Evolutionary conservation across 1,140 invertebrate species (phyloP).

Genomic region (Aphelinus atriplicis): DNA sequence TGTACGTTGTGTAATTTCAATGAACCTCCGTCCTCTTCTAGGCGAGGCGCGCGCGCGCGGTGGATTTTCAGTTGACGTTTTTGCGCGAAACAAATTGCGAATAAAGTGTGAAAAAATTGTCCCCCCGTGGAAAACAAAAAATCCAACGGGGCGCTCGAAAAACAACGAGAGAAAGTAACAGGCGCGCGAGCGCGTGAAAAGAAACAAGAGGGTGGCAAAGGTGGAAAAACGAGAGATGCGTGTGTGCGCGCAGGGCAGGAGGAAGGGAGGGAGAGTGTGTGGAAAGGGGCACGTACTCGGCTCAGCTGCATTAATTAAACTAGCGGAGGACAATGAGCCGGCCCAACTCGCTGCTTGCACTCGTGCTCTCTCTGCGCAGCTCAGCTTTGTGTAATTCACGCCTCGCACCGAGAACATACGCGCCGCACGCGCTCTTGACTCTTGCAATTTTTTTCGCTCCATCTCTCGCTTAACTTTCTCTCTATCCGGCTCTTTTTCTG

Average conservation of each 20-base stretch:
- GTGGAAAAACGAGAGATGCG: neutral
- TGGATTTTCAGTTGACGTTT: no score
- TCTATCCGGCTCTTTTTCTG: neutral
- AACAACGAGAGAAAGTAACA: neutral
- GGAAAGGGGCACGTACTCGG: conserved; percentile 36
- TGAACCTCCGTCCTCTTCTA: no score
- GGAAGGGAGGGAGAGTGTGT: conserved; percentile 26
- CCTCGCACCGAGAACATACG: conserved; percentile 44
- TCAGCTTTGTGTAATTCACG: conserved; percentile 52
- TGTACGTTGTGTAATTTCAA: no score
- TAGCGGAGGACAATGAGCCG: conserved; percentile 63
- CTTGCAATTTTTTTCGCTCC: conserved; percentile 39
- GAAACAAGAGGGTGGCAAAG: conserved; percentile 9
- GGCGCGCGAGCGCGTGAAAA: conserved; percentile 14
- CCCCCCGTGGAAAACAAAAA: no score
- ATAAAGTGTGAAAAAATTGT: no score
- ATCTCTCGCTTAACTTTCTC: conserved; percentile 14
- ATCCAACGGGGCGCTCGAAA: no score
- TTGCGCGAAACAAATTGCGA: no score
- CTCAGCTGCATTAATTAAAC: conserved; percentile 65
- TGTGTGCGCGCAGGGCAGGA: no score
- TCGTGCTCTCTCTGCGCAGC: conserved; percentile 8
- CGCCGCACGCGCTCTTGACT: conserved; percentile 45
- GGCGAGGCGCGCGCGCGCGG: no score
- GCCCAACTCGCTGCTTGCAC: conserved; percentile 47